Percentiles rank a stretch among this genome's conserved stretches.
phyloP scores from a whole-genome alignment of 2,797 vertebrate genomes.

The Rhinatrema bivittatum region DNA sequence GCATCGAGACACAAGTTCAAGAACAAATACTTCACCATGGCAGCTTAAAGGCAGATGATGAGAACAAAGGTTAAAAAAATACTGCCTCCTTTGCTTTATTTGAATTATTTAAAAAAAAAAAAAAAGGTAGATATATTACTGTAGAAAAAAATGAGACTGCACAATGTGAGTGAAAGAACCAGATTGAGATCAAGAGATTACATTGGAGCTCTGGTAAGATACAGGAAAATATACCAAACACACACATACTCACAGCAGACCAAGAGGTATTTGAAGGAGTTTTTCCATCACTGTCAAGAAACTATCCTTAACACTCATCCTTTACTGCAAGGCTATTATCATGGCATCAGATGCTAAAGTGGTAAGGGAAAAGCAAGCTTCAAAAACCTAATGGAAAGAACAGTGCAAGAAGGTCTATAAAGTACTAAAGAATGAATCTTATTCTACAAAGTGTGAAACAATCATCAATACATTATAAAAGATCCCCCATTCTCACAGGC shows the following conservation, averaged over 20 bases:
- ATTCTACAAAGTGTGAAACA: conserved; percentile 1
- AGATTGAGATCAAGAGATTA: no score
- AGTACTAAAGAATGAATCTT: conserved; percentile 11
- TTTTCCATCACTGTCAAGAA: conserved; percentile 3
- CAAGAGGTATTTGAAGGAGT: no score
- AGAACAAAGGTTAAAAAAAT: no score
- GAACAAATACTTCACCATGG: no score
- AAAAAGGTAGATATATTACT: no score
- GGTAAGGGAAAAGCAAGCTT: neutral
- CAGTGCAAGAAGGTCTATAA: conserved; percentile 13
- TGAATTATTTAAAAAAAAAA: no score
- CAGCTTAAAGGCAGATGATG: no score
- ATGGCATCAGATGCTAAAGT: conserved; percentile 10
- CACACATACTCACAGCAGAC: no score
- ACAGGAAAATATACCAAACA: neutral
- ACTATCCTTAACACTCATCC: neutral
- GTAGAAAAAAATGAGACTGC: no score
- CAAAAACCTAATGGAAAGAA: conserved; percentile 8
- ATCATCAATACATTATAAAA: conserved; percentile 5
- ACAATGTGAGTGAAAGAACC: no score
- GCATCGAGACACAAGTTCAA: no score
- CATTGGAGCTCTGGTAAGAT: neutral
- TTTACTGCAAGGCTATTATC: neutral
- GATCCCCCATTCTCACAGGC: conserved; percentile 1
- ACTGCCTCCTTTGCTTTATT: no score